Evolutionary conservation across 2,113 vertebrate genomes (phyloP), one percentile per base, ranked within the genome.

Genomic region (Micronycteris hirsuta): DNA sequence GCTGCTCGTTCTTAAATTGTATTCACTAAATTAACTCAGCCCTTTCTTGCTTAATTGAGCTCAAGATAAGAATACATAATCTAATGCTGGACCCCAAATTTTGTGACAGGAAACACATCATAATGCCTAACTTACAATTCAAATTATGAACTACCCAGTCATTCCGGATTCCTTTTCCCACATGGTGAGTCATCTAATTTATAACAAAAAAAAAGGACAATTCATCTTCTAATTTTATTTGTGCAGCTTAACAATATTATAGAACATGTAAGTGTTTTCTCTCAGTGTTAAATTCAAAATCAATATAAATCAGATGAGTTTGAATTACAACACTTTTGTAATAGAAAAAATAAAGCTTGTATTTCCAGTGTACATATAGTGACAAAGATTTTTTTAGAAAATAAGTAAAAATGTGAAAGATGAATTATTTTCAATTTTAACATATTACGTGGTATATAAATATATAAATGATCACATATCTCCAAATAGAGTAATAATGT

Each of bases 201-300:
- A 89, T 2, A 95, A 67, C 89, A 84, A 95, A 24, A 95, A 89
- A 97, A 95, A 97, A 96, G 94, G 0, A 92, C 91, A 96, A 92
- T 63, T 91, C 78, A 93, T 97, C 96, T 98, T 97, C 38, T 95
- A 95, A 96, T 96, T 97, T 97, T 97, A 97, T 97, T 97, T 97
- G 85, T 93, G 87, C 85, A 95, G 82, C 52, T 93, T 97, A 97
- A 97, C 92, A 95, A 85, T 94, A 85, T 97, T 97, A 97, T 89
- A 97, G 84, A 92, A 49, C 88, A 81, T 96, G 89, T 93, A 97
- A 98, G 95, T 93, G 91, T 97, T 97, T 95, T 97, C 84, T 89
- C 56, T 73, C 31, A 26, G 41, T 83, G 11, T 49, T 96, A 98
- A 96, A 91, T 67, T 97, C 94, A 96, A 97, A 83, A 97, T 73